Evolutionary conservation across 30 jellyfish, hydroid and myxozoan species (phyloP), one percentile per base, ranked within the genome.

Genomic region (Aurelia aurita): DNA sequence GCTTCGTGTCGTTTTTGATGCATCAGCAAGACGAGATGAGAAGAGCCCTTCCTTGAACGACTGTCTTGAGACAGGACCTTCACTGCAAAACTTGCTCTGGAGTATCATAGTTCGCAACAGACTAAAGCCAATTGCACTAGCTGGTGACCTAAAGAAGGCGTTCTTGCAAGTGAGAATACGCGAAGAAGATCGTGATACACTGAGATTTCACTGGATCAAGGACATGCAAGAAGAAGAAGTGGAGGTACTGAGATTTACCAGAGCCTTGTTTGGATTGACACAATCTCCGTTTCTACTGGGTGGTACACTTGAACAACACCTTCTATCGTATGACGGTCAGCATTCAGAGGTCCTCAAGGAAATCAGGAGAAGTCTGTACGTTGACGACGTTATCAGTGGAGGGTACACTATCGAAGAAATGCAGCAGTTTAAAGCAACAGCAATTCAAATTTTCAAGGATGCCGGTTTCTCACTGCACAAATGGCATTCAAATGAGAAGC

Each of bases 381-480:
- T 82, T 2, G 97, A 82, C 46, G 97, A 82, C 47, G 12, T 82
- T 8, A 89, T 68, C 13, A 25, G 62, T 32, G 97, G 96, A 15
- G 95, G 96, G 7, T 22, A 68, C 59, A 66, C 35, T 21, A 1
- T 26, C 3, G 69, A 74, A 0, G 91, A 82, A 69, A 91, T 77
- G 18, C 18, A 27, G 39, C 39, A 32, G 58, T 8, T 71, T 44
- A 89, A 89, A 55, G 77, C 44, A 3, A 72, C 55, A 15, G 82
- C 88, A 29, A 43, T 49, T 23, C 51, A 60, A 21, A 43, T 85
- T 29, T 82, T 81, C 77, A 57, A 55, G 7, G 87, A 62, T 11
- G 97, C 77, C 8, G 91, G 91, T 11, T 61, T 88, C 58, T 55
- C 27, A 21, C 95, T n/a, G n/a, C n/a, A n/a, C n/a, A n/a, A n/a